Percentiles rank a stretch among this genome's conserved stretches.
These are phyloP conservation scores for Trochalopteron elliotii DNA, from an alignment of 2,113 vertebrate species.

Conservation along the genomic window DNA sequence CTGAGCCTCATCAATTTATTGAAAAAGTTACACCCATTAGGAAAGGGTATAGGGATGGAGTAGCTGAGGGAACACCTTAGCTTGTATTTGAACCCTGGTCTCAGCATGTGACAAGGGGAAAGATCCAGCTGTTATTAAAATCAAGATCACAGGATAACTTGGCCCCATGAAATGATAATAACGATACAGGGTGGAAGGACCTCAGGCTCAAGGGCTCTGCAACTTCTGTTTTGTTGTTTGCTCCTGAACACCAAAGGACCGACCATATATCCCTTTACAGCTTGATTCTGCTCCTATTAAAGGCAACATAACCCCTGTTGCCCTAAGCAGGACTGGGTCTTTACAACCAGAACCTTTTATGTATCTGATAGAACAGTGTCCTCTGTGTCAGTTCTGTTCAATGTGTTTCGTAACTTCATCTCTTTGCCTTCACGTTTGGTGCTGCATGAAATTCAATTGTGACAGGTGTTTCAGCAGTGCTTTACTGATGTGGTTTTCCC, in stretches of 20 bases:
- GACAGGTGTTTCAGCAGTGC: neutral
- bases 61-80: neutral
- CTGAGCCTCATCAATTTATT: neutral
- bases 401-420: neutral
- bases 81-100: neutral
- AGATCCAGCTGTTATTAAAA: neutral
- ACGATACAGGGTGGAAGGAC: neutral
- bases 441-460: constrained; percentile 50
- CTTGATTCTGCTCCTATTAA: neutral
- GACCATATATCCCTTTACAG: neutral
- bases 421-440: neutral
- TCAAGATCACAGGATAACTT: neutral
- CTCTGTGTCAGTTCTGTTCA: neutral
- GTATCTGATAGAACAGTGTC: neutral
- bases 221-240: neutral
- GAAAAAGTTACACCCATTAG: neutral
- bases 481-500: constrained; percentile 44
- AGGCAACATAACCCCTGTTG: neutral
- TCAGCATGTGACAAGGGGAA: neutral
- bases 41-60: neutral
- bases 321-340: neutral
- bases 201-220: neutral
- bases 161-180: neutral
- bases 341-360: neutral
- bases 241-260: neutral